These are phyloP conservation scores for Hermodice carunculata DNA, from an alignment of 2,888 invertebrate genomes.

Conservation along the genomic window DNA sequence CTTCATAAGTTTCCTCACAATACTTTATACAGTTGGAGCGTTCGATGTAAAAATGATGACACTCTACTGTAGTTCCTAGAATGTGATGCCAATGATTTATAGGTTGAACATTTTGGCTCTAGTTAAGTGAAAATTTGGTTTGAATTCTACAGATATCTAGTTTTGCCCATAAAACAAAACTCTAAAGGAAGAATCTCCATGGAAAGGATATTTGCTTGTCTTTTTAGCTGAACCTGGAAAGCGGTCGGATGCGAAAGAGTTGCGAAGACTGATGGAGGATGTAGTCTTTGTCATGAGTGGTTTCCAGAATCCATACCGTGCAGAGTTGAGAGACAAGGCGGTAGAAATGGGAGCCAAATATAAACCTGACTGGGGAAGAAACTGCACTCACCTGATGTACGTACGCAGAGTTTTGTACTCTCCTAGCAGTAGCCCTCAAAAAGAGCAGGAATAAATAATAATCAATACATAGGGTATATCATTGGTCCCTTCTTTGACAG, in stretches of 20 bases:
- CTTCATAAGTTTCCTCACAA: too few relatives aligned
- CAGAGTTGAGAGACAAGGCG: slow-evolving; percentile 78
- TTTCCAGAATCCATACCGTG: slow-evolving; percentile 85
- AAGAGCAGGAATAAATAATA: neutral
- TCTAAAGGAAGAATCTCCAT: too few relatives aligned
- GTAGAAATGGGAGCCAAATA: slow-evolving; percentile 85
- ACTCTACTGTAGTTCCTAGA: too few relatives aligned
- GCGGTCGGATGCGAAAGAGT: slow-evolving; percentile 42
- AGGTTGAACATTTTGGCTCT: too few relatives aligned
- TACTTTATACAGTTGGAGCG: too few relatives aligned
- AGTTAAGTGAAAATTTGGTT: neutral
- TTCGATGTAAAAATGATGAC: too few relatives aligned
- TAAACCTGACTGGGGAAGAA: slow-evolving; percentile 79
- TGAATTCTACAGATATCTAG: neutral
- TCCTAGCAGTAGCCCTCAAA: neutral
- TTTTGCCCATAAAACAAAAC: too few relatives aligned
- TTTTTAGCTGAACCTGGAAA: slow-evolving; percentile 55
- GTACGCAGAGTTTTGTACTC: slow-evolving; percentile 53
- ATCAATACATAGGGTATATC: neutral
- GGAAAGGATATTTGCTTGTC: neutral
- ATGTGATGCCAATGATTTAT: too few relatives aligned
- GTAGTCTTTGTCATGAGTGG: slow-evolving; percentile 89
- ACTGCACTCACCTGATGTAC: slow-evolving; percentile 89
- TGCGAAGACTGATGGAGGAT: slow-evolving; percentile 27
- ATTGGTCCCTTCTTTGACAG: too few relatives aligned